These are phyloP conservation scores for Zosterops japonicus DNA, from an alignment of 2,113 vertebrate genomes.

Conservation along the genomic window DNA sequence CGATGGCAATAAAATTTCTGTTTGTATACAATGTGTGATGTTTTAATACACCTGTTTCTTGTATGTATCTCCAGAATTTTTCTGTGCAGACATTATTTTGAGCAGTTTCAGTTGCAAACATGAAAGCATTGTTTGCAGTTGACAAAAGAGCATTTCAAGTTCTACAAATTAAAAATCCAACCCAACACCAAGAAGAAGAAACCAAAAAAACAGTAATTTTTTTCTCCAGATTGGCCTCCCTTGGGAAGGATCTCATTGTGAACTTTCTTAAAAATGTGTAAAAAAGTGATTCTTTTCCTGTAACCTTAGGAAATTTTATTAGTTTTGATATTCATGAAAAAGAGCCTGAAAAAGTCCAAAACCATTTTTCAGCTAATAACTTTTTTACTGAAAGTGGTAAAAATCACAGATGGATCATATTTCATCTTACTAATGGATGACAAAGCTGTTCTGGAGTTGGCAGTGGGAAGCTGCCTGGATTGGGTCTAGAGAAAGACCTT, in stretches of 20 bases:
- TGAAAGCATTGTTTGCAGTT: neutral
- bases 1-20: neutral
- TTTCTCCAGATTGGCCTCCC: neutral
- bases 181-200: neutral
- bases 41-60: neutral
- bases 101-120: neutral
- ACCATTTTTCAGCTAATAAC: neutral
- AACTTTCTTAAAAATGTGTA: neutral
- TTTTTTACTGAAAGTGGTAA: neutral
- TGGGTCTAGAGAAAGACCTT: neutral
- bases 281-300: neutral
- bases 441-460: neutral
- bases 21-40: neutral
- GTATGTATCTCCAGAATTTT: neutral
- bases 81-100: neutral
- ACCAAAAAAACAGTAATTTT: accelerated
- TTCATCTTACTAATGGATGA: neutral
- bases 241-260: neutral
- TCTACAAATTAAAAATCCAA: neutral
- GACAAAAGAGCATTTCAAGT: neutral
- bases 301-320: neutral
- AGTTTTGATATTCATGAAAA: neutral
- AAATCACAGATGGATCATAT: neutral
- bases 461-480: neutral
- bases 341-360: neutral